Base-by-base conservation (phyloP, 2,113 vertebrate species). In the Elaphurus davidianus region DNA sequence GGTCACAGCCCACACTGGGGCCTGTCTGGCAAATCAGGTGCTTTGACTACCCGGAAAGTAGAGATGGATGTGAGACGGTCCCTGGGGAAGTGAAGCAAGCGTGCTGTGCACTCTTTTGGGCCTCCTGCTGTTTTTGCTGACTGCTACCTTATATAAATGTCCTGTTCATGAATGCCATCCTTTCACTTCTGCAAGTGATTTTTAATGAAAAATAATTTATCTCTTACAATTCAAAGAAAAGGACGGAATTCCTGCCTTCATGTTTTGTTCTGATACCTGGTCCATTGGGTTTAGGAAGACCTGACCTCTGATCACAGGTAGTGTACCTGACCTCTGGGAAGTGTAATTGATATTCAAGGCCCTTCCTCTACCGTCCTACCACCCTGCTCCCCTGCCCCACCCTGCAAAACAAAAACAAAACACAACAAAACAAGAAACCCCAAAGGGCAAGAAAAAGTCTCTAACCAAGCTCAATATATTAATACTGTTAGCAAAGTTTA, bases 161-260 rank as follows among this genome's bases (percentile, higher is more conserved):
- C 30, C 50, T 33, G 23, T 30, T 89, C 36, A 52, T 17, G 54
- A 93, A 87, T 87, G 71, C 10, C 4, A 74, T 52, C 40, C 64
- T 43, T 94, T 96, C 83, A 62, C n/a, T 79, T 91, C 43, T 84
- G 2, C n/a, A 16, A 52, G 40, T 28, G 4, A 81, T 52, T 40
- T 82, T 33, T 14, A n/a, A 6, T 23, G 7, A n/a, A 43, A 78
- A 96, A 59, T 47, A 17, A 76, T 27, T 43, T 55, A 85, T 43
- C 30, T 91, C 64, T 89, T 60, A 93, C 33, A 91, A 40, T n/a
- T 82, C 23, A 71, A 76, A 93, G 13, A 71, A 74, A 23, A 85
- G 7, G 76, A 55, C 40, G 19, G 90, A n/a, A 64, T 6, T 23
- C 7, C 57, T 89, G 17, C 36, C 17, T 96, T 96, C 47, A 0